Evolutionary conservation across 1,140 invertebrate genomes (phyloP), one percentile per base, ranked within the genome.

Genomic region (Drosophila sturtevanti): DNA sequence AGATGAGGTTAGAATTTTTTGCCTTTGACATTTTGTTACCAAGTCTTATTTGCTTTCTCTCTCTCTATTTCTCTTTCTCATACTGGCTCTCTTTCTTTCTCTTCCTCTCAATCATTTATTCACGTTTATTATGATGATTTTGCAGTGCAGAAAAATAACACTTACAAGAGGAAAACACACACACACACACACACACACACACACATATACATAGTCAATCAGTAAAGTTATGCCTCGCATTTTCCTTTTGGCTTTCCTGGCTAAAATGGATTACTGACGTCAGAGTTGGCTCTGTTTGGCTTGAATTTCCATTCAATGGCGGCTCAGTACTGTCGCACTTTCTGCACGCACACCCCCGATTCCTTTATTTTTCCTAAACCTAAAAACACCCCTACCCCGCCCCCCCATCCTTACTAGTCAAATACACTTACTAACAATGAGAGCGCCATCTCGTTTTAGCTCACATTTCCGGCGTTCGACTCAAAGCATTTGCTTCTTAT

Each of bases 61-160:
- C 68, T 34, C 0, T 34, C 41, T 44, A 6, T 16, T 7, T 18
- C 14, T 16, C 7, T 44, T 1, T 14, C 7, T 44, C n/a, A n/a
- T n/a, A n/a, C n/a, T n/a, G n/a, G n/a, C 14, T 18, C 14, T 16
- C 7, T 44, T 1, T 14, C 7, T 44, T 7, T 44, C 41, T 18
- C 6, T 48, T 2, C 9, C 12, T 48, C 16, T 51, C 66, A 74
- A 78, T 70, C 77, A 89, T 85, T 89, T 89, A 89, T 89, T 89
- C 85, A 86, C 65, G 81, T 89, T 89, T 89, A 89, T 89, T 89
- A 89, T 89, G 68, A 69, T 68, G 81, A 90, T 85, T 89, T 89
- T 89, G 81, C 89, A 89, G 85, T 86, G 85, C 85, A 89, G 86
- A 89, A 89, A 89, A 89, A 85, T 89, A 89, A 81, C 85, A 79